A percentile compares a stretch with the other conserved stretches of the same genome.
Evolutionary conservation across 2,888 invertebrate species (phyloP).

Genomic region (Octonoba sinensis): DNA sequence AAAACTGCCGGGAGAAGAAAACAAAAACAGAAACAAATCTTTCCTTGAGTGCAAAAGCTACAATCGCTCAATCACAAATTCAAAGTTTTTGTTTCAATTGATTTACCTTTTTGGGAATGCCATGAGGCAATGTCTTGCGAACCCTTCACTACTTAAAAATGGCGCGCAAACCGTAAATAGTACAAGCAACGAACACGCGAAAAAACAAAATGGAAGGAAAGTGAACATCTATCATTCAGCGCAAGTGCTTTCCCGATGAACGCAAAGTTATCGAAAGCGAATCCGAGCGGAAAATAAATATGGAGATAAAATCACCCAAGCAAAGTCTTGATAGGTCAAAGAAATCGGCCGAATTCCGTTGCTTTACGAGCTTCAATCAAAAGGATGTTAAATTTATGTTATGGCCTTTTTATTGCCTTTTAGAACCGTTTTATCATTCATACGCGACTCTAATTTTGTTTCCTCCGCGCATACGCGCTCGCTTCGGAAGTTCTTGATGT

Average conservation of each 20-base stretch:
- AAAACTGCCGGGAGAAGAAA: too few relatives aligned
- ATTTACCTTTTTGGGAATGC: not conserved
- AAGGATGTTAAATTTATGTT: slow-evolving; percentile 55
- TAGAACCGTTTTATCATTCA: slow-evolving; percentile 41
- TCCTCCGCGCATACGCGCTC: not conserved
- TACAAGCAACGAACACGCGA: not conserved
- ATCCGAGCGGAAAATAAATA: too few relatives aligned
- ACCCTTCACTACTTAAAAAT: not conserved
- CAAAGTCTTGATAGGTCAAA: too few relatives aligned
- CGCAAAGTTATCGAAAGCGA: too few relatives aligned
- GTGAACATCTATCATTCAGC: too few relatives aligned
- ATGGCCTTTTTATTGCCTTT: slow-evolving; percentile 42
- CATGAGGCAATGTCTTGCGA: not conserved
- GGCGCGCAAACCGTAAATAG: not conserved
- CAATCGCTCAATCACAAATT: not conserved
- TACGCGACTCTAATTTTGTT: slow-evolving; percentile 16
- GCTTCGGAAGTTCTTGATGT: too few relatives aligned
- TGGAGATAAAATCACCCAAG: too few relatives aligned
- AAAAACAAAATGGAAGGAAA: not conserved
- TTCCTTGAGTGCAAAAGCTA: not conserved
- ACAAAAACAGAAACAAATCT: not conserved
- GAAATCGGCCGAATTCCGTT: not conserved
- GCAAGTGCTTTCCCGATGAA: too few relatives aligned
- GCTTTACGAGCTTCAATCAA: slow-evolving; percentile 52
- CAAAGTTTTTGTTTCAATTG: not conserved